Conservation (phyloP, 92 coral and sea anemone species). For the Palythoa grandis region DNA sequence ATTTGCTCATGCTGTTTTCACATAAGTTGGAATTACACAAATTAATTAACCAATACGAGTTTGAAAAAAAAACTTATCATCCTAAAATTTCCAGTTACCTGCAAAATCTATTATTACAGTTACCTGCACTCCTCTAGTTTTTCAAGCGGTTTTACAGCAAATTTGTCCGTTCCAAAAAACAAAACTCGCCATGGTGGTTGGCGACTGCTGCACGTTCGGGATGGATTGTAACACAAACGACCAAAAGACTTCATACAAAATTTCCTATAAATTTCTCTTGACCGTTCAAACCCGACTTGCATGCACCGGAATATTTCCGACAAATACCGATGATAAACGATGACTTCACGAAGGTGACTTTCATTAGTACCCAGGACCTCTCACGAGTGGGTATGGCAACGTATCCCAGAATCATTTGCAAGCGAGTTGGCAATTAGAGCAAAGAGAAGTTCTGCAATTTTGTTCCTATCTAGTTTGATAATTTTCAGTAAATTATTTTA, state of each 20-base stretch:
- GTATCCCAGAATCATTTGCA: constrained; percentile 49
- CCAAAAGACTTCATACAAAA: constrained; percentile 27
- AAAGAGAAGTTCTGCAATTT: constrained; percentile 40
- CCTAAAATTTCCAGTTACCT: too few species aligned
- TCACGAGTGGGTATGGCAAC: constrained; percentile 46
- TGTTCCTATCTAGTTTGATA: constrained; percentile 44
- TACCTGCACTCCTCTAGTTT: constrained; percentile 57
- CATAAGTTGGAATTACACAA: too few species aligned
- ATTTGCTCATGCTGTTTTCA: too few species aligned
- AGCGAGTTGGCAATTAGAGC: constrained; percentile 62
- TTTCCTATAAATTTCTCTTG: neutral
- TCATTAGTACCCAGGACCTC: constrained; percentile 32
- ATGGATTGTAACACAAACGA: neutral
- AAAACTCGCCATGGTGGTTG: constrained; percentile 80
- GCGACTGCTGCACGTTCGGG: neutral
- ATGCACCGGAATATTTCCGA: neutral
- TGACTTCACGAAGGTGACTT: neutral
- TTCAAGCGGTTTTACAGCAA: constrained; percentile 81
- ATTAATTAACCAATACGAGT: too few species aligned
- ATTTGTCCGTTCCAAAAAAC: constrained; percentile 93
- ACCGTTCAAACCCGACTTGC: too few species aligned
- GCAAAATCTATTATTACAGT: too few species aligned
- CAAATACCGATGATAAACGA: neutral
- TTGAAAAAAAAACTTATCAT: too few species aligned
- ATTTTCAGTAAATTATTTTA: constrained; percentile 60